phyloP scores from a whole-genome alignment of 2,113 vertebrate genomes.

The Oncorhynchus clarkii region DNA sequence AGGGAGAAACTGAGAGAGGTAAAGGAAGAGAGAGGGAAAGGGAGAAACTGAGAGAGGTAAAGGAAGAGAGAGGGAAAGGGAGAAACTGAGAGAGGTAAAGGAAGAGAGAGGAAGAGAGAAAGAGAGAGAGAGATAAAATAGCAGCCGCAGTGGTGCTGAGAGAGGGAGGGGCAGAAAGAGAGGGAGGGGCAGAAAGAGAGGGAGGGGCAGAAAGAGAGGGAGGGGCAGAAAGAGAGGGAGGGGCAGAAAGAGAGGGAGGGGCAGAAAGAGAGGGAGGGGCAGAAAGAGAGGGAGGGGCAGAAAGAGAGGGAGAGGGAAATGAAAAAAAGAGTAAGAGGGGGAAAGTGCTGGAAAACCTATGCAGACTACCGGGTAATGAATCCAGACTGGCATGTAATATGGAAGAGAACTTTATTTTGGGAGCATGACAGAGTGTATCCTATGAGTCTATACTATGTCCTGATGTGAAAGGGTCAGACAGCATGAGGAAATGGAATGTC shows the following conservation, averaged over 20 bases:
- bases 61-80: conserved; percentile 47
- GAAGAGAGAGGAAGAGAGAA: too few relatives aligned
- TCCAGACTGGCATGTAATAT: too few relatives aligned
- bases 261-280: background rate
- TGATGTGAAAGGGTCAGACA: too few relatives aligned
- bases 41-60: background rate
- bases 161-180: background rate
- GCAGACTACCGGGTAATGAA: background rate
- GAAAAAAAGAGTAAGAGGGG: too few relatives aligned
- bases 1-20: conserved; percentile 4
- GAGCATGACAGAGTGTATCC: background rate
- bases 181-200: too few relatives aligned
- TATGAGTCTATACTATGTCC: background rate
- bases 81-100: background rate
- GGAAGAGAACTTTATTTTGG: background rate
- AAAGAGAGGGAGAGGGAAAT: background rate
- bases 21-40: conserved; percentile 45
- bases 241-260: background rate
- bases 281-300: background rate
- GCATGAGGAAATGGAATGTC: too few relatives aligned
- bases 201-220: background rate
- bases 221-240: background rate
- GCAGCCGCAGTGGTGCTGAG: background rate
- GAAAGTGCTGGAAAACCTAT: background rate
- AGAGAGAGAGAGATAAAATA: background rate